Base-by-base conservation (phyloP, 2,797 vertebrate species). In the Lutra lutra region DNA sequence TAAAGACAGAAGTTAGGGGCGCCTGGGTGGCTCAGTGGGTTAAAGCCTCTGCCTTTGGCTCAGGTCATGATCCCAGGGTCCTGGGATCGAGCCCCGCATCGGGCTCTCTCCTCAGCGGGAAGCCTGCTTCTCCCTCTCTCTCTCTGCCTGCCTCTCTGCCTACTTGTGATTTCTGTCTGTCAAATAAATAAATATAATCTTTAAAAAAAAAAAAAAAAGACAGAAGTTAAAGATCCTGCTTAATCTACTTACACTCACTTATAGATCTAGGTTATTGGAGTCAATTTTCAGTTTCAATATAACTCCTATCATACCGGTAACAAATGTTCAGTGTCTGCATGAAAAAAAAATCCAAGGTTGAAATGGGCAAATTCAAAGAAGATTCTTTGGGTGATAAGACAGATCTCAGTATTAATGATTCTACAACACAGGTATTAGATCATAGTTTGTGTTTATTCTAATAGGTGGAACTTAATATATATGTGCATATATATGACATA, bases 271-370 rank as follows among this genome's bases (percentile, higher is more conserved):
- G 25, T 86, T 84, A 46, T 43, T 54, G n/a, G 27, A 62, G 85
- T 51, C 11, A 70, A 25, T n/a, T 43, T 91, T 91, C 35, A 54
- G 15, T 35, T 68, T 83, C 86, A 54, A 56, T 25, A 0, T 66
- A 78, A 43, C 9, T 96, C 10, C 14, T 60, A 38, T 51, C 68
- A 6, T 40, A 6, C 5, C 27, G 11, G 46, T 56, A 60, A 77
- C 4, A 68, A 77, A 70, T 94, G 82, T 85, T 64, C 15, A 72
- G 6, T 51, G 23, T 9, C 86, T 80, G 5, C 11, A 72, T 13
- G 72, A 75, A 75, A 85, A 95, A 87, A 84, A 38, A 32, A 87
- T 21, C n/a, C 40, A 87, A 93, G 25, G 78, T 25, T 90, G 51
- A 83, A 83, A 86, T 54, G 20, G 3, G 12, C 32, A 77, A 68